Percentiles rank a stretch among this genome's conserved stretches.
Conservation (phyloP, 2,797 vertebrate species). For the Lophius americanus region DNA sequence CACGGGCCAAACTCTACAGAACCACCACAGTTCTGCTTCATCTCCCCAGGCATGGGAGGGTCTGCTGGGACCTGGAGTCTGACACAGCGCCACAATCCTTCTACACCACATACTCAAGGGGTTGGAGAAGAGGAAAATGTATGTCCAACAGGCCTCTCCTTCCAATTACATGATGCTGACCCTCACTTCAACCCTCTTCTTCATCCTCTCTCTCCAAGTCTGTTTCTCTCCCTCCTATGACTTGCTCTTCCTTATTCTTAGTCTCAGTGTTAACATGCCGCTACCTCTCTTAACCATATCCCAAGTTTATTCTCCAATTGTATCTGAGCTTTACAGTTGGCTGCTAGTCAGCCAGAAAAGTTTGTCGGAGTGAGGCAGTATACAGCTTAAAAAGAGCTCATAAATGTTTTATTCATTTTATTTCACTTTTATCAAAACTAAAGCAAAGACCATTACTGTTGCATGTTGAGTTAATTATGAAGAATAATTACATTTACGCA, state of each 20-base stretch:
- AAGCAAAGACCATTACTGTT: no score
- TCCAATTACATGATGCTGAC: conserved; percentile 63
- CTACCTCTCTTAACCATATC: conserved; percentile 72
- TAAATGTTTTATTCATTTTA: no score
- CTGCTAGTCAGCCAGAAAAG: conserved; percentile 35
- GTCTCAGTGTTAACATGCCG: conserved; percentile 50
- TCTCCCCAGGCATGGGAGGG: conserved; percentile 54
- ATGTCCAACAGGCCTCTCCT: conserved; percentile 56
- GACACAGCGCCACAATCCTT: conserved; percentile 42
- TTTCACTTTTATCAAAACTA: no score
- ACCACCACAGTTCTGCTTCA: conserved; percentile 55
- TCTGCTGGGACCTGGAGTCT: conserved; percentile 60
- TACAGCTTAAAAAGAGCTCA: conserved; percentile 15
- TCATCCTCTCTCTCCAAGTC: conserved; percentile 32
- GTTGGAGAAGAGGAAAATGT: conserved; percentile 31
- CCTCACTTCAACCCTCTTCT: conserved; percentile 58
- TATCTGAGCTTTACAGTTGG: conserved; percentile 47
- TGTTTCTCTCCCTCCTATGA: conserved; percentile 38
- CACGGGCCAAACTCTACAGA: conserved; percentile 64
- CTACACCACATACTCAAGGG: conserved; percentile 59
- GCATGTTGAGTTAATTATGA: no score
- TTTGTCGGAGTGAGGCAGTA: conserved; percentile 29
- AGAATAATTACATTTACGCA: no score
- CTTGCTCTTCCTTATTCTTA: conserved; percentile 40
- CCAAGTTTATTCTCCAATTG: conserved; percentile 57